Evolutionary conservation across 1,140 invertebrate species (phyloP), one percentile per base, ranked within the genome.

Genomic region (Platyura marginata): DNA sequence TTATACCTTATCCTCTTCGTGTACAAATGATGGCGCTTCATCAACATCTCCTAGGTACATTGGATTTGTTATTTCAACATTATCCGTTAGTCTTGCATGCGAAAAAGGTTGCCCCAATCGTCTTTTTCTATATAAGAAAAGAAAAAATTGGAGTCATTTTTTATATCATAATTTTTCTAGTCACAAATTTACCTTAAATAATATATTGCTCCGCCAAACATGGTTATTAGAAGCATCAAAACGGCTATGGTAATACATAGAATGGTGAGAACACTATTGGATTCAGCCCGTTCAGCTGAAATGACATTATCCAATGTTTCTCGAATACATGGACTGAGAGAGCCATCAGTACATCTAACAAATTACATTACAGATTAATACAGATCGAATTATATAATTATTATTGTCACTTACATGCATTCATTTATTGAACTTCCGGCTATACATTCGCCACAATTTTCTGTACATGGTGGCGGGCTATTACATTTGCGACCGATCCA

Each of bases 1-100:
- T n/a, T n/a, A n/a, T n/a, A n/a, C 74, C 61, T 73, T 71, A 53
- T 75, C 71, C 32, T 71, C 59, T 44, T 72, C 70, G 44, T 71
- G 60, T 29, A 65, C 65, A 50, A 77, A 58, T 25, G 69, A 68
- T 20, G 69, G 70, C 47, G 64, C 61, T 46, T 76, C 74, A 49
- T 78, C 76, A 32, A 70, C 66, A 52, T 77, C 75, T 33, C 70
- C 69, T 44, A 81, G 68, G 61, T 85, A 89, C 68, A 88, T 86
- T 10, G 85, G 84, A 65, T 89, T 89, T 53, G 62, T 77, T 43
- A 86, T 81, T 63, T 84, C 83, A 51, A 85, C 72, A 59, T 79
- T 81, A 53, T 86, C 81, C 43, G 79, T 69, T 53, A 88, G 76
- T 13, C 82, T 66, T 22, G 79, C 75, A 63, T 88, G 84, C 47